Evolutionary conservation across 2,113 vertebrate species (phyloP).

Genomic region (Cavia porcellus): DNA sequence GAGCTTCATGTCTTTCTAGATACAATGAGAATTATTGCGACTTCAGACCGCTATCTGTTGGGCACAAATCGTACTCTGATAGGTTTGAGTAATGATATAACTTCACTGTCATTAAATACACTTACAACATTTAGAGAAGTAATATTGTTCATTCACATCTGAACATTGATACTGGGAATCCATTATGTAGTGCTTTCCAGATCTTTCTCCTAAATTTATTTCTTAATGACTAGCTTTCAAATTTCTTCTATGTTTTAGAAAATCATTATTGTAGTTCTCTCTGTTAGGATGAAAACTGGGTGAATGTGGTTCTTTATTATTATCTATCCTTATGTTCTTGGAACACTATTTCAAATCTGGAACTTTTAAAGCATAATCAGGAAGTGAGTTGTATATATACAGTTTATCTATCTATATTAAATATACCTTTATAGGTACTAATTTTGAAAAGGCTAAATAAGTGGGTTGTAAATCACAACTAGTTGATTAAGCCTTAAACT

Average conservation of each 20-base stretch:
- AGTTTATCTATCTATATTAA: background rate
- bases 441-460: slow-evolving; percentile 43
- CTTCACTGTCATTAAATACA: slow-evolving; percentile 45
- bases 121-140: background rate
- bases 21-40: background rate
- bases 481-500: slow-evolving; percentile 25
- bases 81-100: slow-evolving; percentile 7
- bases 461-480: slow-evolving; percentile 13
- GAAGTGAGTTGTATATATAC: background rate
- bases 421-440: background rate
- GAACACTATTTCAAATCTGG: slow-evolving; percentile 4
- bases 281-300: background rate
- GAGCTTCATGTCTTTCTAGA: background rate
- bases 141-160: slow-evolving; percentile 55
- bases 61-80: slow-evolving; percentile 1
- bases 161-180: background rate
- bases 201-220: slow-evolving; percentile 21
- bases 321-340: background rate
- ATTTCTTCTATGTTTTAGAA: background rate
- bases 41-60: background rate
- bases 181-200: background rate
- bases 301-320: background rate
- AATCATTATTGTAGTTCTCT: background rate
- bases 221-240: slow-evolving; percentile 46
- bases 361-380: slow-evolving; percentile 23